phyloP scores from a whole-genome alignment of 2,797 vertebrate genomes.

The Loriculus beryllinus region DNA sequence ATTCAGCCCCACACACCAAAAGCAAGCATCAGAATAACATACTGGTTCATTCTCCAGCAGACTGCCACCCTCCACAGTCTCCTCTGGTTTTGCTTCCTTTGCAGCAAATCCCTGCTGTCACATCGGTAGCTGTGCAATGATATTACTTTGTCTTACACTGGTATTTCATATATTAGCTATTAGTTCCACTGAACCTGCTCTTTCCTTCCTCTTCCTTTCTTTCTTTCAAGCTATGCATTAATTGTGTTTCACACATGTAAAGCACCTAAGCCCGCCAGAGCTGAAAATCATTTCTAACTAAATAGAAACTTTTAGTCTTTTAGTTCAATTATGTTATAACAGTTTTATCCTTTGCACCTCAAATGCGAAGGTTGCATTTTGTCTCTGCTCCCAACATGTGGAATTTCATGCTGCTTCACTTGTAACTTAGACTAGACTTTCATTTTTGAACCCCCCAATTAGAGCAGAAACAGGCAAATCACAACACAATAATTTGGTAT shows the following conservation, averaged over 20 bases:
- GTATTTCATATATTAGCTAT: neutral
- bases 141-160: neutral
- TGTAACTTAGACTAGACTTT: neutral
- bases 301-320: neutral
- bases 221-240: neutral
- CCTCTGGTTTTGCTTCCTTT: neutral
- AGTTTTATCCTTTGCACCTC: neutral
- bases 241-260: neutral
- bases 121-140: neutral
- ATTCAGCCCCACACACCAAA: accelerated
- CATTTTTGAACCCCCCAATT: neutral
- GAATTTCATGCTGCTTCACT: neutral
- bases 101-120: neutral
- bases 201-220: neutral
- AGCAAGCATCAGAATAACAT: neutral
- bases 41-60: neutral
- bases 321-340: neutral
- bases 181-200: neutral
- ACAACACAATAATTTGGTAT: neutral
- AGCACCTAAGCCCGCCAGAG: neutral
- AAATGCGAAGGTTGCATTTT: neutral
- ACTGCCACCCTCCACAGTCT: neutral
- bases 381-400: neutral
- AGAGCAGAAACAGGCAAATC: neutral
- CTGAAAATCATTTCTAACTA: neutral